Base-by-base conservation (phyloP, 2,797 vertebrate genomes). In the Hippopotamyrus pictus region DNA sequence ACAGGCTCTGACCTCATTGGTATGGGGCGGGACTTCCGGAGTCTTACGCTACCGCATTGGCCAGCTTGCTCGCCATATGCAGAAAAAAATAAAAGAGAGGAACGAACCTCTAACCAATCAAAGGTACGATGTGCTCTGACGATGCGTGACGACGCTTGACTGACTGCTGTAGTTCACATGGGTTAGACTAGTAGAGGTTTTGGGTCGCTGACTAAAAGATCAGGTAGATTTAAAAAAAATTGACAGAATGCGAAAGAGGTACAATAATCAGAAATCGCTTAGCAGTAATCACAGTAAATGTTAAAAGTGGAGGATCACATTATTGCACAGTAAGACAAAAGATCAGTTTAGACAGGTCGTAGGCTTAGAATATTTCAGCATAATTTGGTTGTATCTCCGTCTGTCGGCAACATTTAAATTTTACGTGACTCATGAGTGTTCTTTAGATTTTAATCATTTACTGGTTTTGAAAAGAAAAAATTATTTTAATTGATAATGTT, bases 1-100 rank as follows among this genome's bases (percentile, higher is more conserved):
- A 89, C 85, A 90, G 89, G 50, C 51, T 48, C 51, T 89, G 84
- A 90, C 90, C 84, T 90, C 90, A 90, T 19, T 65, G 53, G 44
- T 53, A 50, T 88, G 25, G 44, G 90, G 90, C 9, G 83, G 88
- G 51, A 89, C 53, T 89, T 90, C 88, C 90, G 51, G 82, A 62
- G 54, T 51, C 41, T 82, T n/a, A n/a, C 41, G 76, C 22, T 73
- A 73, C 69, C 69, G 33, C 69, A 73, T 73, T 73, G 69, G 69
- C 3, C 76, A n/a, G 41, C 7, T 46, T n/a, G 76, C 41, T 41
- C 41, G 37, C 37, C 12, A 44, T 37, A 46, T 46, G 2, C 3
- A 41, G 29, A 73, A 73, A 73, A 73, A 73, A 73, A 73, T 37
- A 73, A 73, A 17, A 33, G 69, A 73, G 5, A 17, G 69, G 69